A percentile compares a stretch with the other conserved stretches of the same genome.
Conservation (phyloP, 2,113 vertebrate genomes). For the Grallaria varia region DNA sequence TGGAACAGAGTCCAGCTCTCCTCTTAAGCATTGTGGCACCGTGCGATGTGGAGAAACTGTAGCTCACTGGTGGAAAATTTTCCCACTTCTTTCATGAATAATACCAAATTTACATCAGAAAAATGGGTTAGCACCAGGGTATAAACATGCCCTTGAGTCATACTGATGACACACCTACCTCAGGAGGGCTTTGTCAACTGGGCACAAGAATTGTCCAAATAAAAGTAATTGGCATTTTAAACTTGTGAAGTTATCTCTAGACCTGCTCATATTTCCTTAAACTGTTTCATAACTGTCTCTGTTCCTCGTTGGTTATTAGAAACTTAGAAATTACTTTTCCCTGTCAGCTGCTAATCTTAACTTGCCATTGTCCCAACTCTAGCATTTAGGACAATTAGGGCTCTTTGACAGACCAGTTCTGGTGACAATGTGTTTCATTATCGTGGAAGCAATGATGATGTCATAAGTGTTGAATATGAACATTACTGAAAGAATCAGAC, state of each 20-base stretch:
- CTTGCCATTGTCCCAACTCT: conserved; percentile 5
- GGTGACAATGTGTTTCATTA: conserved; percentile 49
- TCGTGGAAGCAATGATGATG: conserved; percentile 42
- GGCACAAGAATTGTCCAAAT: not conserved
- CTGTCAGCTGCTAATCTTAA: conserved; percentile 1
- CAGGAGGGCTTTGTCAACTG: not conserved
- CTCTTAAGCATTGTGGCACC: not conserved
- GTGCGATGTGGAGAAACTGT: not conserved
- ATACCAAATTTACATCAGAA: not conserved
- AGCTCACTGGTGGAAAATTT: not conserved
- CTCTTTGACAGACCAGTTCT: conserved; percentile 10
- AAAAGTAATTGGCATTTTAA: not conserved
- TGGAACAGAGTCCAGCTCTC: not conserved
- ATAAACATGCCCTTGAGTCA: not conserved
- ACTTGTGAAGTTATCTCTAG: not conserved
- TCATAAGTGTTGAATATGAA: not conserved
- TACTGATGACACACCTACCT: not conserved
- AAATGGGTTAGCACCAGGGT: not conserved
- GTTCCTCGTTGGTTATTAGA: not conserved
- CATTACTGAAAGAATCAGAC: conserved; percentile 30
- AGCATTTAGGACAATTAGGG: conserved; percentile 43
- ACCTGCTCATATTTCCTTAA: not conserved
- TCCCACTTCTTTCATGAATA: not conserved
- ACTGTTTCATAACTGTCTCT: not conserved
- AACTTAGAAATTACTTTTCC: conserved; percentile 25